Conservation (phyloP, 2,113 vertebrate genomes). For the Benitochromis conjunctus region DNA sequence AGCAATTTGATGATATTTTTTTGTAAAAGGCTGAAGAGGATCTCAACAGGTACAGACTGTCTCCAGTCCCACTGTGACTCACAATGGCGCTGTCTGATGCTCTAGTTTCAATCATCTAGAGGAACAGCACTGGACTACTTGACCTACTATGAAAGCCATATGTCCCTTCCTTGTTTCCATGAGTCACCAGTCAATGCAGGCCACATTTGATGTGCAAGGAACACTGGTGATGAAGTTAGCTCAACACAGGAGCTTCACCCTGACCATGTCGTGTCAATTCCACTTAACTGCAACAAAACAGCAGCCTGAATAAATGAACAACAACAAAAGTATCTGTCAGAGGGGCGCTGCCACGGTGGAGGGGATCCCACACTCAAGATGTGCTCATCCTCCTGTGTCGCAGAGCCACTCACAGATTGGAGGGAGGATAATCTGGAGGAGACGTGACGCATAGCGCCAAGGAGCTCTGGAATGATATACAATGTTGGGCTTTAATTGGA, state of each 20-base stretch:
- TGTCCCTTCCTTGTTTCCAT: not conserved
- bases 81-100: not conserved
- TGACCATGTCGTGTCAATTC: not conserved
- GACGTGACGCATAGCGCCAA: conserved; percentile 24
- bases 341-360: not conserved
- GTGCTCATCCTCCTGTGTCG: conserved; percentile 47
- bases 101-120: not conserved
- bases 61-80: not conserved
- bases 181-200: not conserved
- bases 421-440: conserved; percentile 51
- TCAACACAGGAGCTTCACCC: not conserved
- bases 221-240: not conserved
- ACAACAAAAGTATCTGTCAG: not conserved
- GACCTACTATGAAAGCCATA: not conserved
- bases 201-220: not conserved
- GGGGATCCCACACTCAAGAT: conserved; percentile 7
- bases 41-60: conserved; percentile 5
- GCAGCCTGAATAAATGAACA: not conserved
- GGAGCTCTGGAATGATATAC: not conserved
- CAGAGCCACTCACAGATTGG: conserved; percentile 51
- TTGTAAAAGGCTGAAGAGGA: not conserved
- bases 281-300: not conserved
- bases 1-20: not conserved
- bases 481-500: conserved; percentile 8
- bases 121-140: not conserved